phyloP scores from a whole-genome alignment of 2,888 invertebrate species.

The Empis livida region DNA sequence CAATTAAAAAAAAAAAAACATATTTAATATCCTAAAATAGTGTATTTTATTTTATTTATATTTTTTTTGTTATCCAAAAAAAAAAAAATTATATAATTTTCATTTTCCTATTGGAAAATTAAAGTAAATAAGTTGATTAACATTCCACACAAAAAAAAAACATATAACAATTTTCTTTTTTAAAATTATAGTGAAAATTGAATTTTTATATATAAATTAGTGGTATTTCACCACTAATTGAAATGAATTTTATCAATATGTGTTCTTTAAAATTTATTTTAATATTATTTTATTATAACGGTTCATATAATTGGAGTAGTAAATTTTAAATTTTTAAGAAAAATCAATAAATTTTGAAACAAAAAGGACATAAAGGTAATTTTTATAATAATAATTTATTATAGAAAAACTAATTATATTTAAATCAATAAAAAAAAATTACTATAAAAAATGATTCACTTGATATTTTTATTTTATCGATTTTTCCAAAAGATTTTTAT shows the following conservation, averaged over 20 bases:
- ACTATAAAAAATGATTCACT: background rate
- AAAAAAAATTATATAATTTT: too few relatives aligned
- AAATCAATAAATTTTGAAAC: background rate
- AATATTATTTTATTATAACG: slow-evolving; percentile 37
- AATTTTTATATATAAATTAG: background rate
- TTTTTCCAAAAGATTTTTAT: background rate
- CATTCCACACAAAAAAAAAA: too few relatives aligned
- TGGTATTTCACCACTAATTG: background rate
- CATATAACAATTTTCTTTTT: background rate
- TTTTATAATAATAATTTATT: too few relatives aligned
- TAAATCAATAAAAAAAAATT: too few relatives aligned
- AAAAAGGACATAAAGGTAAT: too few relatives aligned
- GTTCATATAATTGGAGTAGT: slow-evolving; percentile 37
- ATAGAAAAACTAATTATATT: too few relatives aligned
- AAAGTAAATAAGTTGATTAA: too few relatives aligned
- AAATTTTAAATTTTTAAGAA: slow-evolving; percentile 22
- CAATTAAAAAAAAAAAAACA: too few relatives aligned
- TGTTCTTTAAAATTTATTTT: slow-evolving; percentile 34
- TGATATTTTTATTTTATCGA: background rate
- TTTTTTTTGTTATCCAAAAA: too few relatives aligned
- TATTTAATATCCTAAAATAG: too few relatives aligned
- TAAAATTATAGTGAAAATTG: background rate
- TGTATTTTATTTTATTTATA: too few relatives aligned
- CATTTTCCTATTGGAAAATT: too few relatives aligned
- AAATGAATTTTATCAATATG: slow-evolving; percentile 26